phyloP scores from a whole-genome alignment of 2,888 invertebrate genomes.

The Ceriagrion tenellum region DNA sequence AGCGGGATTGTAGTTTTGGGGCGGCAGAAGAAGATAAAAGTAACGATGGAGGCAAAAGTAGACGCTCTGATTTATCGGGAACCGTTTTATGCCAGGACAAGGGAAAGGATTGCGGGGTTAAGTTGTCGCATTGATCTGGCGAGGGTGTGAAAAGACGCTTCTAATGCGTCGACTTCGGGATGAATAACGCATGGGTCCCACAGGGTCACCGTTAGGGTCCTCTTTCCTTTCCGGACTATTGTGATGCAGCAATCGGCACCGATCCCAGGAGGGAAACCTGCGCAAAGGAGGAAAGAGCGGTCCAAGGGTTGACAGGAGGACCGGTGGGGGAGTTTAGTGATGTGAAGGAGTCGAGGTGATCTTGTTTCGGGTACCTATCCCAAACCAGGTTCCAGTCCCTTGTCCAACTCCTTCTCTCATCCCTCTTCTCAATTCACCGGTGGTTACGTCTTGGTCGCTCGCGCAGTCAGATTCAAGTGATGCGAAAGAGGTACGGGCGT shows the following conservation, averaged over 20 bases:
- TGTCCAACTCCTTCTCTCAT: neutral
- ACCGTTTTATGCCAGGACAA: conserved; percentile 3
- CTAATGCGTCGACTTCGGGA: neutral
- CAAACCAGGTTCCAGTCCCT: neutral
- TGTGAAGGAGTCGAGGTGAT: neutral
- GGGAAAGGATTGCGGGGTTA: neutral
- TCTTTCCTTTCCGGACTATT: conserved; percentile 5
- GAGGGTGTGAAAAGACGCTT: neutral
- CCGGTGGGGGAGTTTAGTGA: neutral
- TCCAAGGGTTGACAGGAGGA: neutral
- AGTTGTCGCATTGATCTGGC: conserved; percentile 34
- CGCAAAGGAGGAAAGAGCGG: neutral
- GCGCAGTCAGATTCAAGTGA: neutral
- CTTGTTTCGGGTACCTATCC: conserved; percentile 9
- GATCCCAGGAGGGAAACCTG: neutral
- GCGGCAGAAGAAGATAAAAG: neutral
- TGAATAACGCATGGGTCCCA: conserved; percentile 15
- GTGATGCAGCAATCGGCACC: conserved; percentile 42
- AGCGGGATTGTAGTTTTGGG: neutral
- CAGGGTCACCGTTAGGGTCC: conserved; percentile 37
- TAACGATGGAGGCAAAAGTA: neutral
- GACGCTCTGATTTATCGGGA: conserved; percentile 37
- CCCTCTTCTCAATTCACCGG: neutral
- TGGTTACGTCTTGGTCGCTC: conserved; percentile 42
- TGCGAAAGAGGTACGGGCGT: neutral